A percentile compares a stretch with the other conserved stretches of the same genome.
These are phyloP conservation scores for Oceanites oceanicus DNA, from an alignment of 2,113 vertebrate species.

Conservation along the genomic window DNA sequence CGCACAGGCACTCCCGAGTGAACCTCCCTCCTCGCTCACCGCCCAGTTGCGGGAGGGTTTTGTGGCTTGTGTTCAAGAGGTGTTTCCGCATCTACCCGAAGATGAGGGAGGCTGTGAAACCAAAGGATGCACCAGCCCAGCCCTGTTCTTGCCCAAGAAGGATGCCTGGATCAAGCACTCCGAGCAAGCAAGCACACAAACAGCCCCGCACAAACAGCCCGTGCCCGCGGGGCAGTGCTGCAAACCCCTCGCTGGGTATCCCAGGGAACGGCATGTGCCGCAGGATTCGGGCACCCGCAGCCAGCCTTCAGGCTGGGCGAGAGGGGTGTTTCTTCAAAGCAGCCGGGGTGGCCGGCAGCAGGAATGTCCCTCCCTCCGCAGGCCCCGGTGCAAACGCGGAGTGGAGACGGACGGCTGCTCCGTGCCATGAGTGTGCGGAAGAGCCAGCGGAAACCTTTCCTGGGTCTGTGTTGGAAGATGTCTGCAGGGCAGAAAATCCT, in stretches of 20 bases:
- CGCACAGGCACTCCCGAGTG: not conserved
- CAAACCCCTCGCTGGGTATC: not conserved
- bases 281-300: not conserved
- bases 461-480: not conserved
- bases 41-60: not conserved
- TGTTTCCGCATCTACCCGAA: not conserved
- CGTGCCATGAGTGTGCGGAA: rapidly evolving
- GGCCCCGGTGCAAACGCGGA: not conserved
- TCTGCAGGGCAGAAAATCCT: not conserved
- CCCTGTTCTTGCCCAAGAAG: rapidly evolving
- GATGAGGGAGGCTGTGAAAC: not conserved
- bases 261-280: rapidly evolving
- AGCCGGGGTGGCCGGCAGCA: rapidly evolving
- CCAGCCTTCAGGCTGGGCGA: rapidly evolving
- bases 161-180: rapidly evolving
- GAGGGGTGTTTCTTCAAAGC: no score
- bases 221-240: rapidly evolving
- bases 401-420: rapidly evolving
- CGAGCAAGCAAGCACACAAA: rapidly evolving
- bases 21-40: not conserved
- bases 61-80: not conserved
- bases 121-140: not conserved
- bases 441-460: not conserved
- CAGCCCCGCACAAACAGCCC: rapidly evolving
- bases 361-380: not conserved